Percentiles rank a stretch among this genome's conserved stretches.
Evolutionary conservation across 1,140 invertebrate genomes (phyloP).

Genomic region (Octopus sinensis): DNA sequence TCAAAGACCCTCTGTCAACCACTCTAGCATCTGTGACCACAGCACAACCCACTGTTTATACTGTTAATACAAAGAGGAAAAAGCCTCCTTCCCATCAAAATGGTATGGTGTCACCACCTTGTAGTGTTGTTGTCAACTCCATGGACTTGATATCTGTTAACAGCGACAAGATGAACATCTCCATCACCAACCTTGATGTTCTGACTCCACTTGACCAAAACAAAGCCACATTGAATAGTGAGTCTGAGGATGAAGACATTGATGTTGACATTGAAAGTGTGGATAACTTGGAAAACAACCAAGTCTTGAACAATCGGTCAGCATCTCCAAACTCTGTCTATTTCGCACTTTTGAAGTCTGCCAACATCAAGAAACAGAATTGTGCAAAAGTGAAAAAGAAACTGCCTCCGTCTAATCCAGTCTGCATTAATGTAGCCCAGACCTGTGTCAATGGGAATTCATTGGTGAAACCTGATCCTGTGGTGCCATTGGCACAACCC

Average conservation of each 20-base stretch:
- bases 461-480: no score
- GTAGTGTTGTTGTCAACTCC: no score
- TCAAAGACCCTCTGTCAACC: conserved; percentile 16
- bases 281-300: conserved; percentile 41
- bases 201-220: no score
- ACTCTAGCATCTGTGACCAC: conserved; percentile 39
- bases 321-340: conserved; percentile 50
- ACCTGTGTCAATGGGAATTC: no score
- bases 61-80: not conserved
- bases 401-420: not conserved
- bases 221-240: not conserved
- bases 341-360: conserved; percentile 38
- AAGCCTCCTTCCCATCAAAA: no score
- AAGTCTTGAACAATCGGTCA: conserved; percentile 39
- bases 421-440: no score
- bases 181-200: no score
- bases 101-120: no score
- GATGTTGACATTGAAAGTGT: conserved; percentile 49
- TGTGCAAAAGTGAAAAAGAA: not conserved
- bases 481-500: no score
- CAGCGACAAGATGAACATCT: no score
- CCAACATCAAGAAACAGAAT: conserved; percentile 25
- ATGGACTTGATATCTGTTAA: no score
- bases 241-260: conserved; percentile 35
- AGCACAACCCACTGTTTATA: conserved; percentile 37